phyloP scores from a whole-genome alignment of 2,113 vertebrate genomes.

The Pionites leucogaster region DNA sequence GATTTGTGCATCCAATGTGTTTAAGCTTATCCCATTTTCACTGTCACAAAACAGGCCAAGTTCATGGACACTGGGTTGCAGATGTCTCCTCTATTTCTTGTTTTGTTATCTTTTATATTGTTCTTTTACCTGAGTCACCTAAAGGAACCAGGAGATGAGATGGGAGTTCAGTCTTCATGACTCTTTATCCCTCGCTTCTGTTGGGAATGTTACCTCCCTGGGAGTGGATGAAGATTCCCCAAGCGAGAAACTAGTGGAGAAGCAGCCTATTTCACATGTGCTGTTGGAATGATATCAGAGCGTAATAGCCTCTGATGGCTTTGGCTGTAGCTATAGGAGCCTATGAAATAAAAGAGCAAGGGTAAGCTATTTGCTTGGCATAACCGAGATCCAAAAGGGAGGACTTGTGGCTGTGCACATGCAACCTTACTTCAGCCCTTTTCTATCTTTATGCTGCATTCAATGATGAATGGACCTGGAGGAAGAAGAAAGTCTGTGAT shows the following conservation, averaged over 20 bases:
- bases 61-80: background rate
- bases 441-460: background rate
- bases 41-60: background rate
- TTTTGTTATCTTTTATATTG: background rate
- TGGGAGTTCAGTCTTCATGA: background rate
- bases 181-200: background rate
- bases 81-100: background rate
- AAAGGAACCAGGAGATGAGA: background rate
- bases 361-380: background rate
- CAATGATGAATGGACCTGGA: background rate
- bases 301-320: background rate
- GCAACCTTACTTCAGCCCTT: background rate
- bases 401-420: accelerated
- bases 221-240: background rate
- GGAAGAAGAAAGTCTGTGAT: background rate
- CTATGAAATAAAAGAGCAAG: background rate
- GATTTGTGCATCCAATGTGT: background rate
- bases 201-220: background rate
- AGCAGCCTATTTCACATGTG: background rate
- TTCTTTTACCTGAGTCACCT: background rate
- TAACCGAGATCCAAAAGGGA: background rate
- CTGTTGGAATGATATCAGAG: background rate
- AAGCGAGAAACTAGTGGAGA: background rate
- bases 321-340: background rate
- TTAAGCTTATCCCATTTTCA: background rate